Evolutionary conservation across 2,113 vertebrate species (phyloP), one percentile per base, ranked within the genome.

Genomic region (Salvator merianae): DNA sequence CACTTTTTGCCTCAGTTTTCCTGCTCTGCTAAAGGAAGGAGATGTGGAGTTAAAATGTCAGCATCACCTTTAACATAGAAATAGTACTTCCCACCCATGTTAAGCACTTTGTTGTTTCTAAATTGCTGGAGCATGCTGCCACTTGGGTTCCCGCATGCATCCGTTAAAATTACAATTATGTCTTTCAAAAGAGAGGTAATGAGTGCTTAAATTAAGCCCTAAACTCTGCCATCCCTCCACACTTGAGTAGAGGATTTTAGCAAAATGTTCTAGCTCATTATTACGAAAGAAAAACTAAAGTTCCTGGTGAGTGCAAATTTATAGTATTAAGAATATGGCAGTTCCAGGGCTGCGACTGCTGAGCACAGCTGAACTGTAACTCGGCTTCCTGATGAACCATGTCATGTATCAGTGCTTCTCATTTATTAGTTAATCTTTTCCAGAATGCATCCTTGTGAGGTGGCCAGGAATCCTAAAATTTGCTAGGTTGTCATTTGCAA

Each of bases 171-270:
- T 50, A 82, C 50, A 83, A 88, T 84, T 82, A 40, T 32, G 62
- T 65, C 13, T 88, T 90, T 92, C 82, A 80, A 82, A 79, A 88
- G 88, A 84, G 80, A 91, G 65, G 82, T 84, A 87, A 89, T 90
- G 88, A 88, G 55, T 84, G 38, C 78, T 88, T 34, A 79, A 92
- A 91, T 91, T 53, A 74, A 86, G 30, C 70, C 13, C 16, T 87
- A 65, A 34, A 77, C 9, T 69, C 86, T 78, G 63, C 38, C 65
- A 69, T 75, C 26, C 26, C 50, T 50, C 34, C 66, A 9, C 34
- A 18, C n/a, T 87, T 70, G 32, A 77, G 86, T 66, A 62, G 81
- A 79, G 16, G 82, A 79, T 87, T 38, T 76, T 70, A 77, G 81
- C 79, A 91, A 4, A 50, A 72, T 81, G 81, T n/a, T 36, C 77